Evolutionary conservation across 1,140 invertebrate species (phyloP).

Genomic region (Euura saliciscinereae): DNA sequence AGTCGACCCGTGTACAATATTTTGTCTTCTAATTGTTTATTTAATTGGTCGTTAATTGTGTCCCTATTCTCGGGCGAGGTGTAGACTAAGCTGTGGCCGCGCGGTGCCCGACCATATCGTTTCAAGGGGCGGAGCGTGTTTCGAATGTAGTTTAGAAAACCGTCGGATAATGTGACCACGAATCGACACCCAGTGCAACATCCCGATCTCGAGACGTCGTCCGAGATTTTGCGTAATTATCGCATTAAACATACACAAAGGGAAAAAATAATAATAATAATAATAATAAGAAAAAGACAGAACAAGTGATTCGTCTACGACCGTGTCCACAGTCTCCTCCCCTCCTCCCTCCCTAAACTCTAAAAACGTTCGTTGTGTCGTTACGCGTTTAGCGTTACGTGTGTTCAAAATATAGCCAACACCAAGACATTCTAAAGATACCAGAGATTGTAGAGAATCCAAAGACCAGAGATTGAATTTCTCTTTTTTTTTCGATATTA

Average conservation of each 20-base stretch:
- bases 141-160: too few species aligned
- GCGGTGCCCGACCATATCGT: not conserved
- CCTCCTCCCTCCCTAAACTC: too few species aligned
- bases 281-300: too few species aligned
- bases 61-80: conserved; percentile 22
- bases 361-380: not conserved
- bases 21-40: conserved; percentile 11
- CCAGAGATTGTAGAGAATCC: too few species aligned
- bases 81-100: conserved; percentile 18
- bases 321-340: not conserved
- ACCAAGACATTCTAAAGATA: not conserved
- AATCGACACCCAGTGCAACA: not conserved
- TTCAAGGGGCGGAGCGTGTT: too few species aligned
- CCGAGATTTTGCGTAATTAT: conserved; percentile 11
- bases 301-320: not conserved
- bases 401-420: not conserved
- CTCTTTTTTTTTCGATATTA: too few species aligned
- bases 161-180: not conserved
- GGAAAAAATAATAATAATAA: not conserved
- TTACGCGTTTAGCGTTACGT: not conserved
- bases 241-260: not conserved
- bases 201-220: not conserved
- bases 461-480: too few species aligned
- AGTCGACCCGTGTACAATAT: conserved; percentile 4
- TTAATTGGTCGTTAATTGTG: conserved; percentile 15